Evolutionary conservation across 2,113 vertebrate genomes (phyloP).

Genomic region (Peromyscus polionotus): DNA sequence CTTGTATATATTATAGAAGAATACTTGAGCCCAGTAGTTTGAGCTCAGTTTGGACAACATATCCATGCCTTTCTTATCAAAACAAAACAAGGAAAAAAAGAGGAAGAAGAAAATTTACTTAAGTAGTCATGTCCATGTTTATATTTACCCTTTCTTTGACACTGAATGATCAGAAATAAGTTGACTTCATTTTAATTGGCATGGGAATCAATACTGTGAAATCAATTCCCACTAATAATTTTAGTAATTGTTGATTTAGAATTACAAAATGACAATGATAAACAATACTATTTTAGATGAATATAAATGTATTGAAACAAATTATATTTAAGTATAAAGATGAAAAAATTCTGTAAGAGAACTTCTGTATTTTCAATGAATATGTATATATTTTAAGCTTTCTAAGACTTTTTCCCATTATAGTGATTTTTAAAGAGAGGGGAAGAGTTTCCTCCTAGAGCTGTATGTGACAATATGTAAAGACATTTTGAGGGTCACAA

Average conservation of each 20-base stretch:
- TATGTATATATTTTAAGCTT: not conserved
- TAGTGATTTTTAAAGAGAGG: not conserved
- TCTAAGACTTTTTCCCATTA: not conserved
- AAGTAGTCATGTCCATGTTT: not conserved
- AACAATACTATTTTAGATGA: not conserved
- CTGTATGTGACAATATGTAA: not conserved
- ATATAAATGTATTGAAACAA: not conserved
- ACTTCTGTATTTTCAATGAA: not conserved
- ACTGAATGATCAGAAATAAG: not conserved
- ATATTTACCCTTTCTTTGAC: not conserved
- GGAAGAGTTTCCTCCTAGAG: not conserved
- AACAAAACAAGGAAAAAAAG: not conserved
- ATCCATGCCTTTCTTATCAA: not conserved
- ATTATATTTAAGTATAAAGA: not conserved
- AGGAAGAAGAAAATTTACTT: not conserved
- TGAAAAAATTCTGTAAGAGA: not conserved
- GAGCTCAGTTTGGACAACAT: not conserved
- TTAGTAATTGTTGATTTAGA: not conserved
- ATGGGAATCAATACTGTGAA: not conserved
- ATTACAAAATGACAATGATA: not conserved
- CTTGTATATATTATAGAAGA: not conserved
- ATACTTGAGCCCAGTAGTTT: not conserved
- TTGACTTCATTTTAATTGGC: not conserved
- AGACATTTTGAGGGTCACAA: not conserved
- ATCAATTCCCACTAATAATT: not conserved